Conservation (phyloP, 2,888 invertebrate species). For the Cantharis rufa region DNA sequence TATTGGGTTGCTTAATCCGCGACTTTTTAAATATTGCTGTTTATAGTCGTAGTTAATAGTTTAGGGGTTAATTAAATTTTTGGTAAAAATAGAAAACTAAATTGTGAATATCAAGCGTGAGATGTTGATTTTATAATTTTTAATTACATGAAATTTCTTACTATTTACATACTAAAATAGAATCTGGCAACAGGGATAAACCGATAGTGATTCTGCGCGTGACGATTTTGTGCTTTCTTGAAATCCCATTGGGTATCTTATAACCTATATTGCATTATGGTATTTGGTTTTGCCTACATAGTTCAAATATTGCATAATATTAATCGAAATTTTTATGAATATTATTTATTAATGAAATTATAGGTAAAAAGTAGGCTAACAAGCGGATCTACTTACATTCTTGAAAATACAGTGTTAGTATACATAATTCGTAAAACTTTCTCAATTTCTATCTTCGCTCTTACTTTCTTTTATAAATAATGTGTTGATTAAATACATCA, state of each 20-base stretch:
- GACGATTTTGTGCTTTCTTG: neutral
- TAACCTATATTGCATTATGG: neutral
- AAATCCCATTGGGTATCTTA: neutral
- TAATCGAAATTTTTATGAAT: conserved; percentile 9
- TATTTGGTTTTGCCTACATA: neutral
- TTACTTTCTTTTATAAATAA: conserved; percentile 46
- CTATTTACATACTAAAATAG: neutral
- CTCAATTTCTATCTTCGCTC: conserved; percentile 45
- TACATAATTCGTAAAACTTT: conserved; percentile 45
- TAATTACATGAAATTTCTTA: neutral
- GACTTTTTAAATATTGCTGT: neutral
- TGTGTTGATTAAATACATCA: conserved; percentile 15
- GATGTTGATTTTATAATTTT: neutral
- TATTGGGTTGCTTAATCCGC: neutral
- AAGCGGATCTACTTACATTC: conserved; percentile 44
- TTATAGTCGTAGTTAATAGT: neutral
- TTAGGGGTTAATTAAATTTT: neutral
- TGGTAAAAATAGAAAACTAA: neutral
- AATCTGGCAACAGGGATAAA: neutral
- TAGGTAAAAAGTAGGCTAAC: conserved; percentile 44
- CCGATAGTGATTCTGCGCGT: neutral
- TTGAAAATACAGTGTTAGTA: conserved; percentile 44
- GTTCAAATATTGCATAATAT: conserved; percentile 16
- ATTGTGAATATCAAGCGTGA: neutral
- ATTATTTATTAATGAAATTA: conserved; percentile 24